A percentile compares a stretch with the other conserved stretches of the same genome.
Evolutionary conservation across 2,797 vertebrate species (phyloP).

Genomic region (Euthynnus affinis): DNA sequence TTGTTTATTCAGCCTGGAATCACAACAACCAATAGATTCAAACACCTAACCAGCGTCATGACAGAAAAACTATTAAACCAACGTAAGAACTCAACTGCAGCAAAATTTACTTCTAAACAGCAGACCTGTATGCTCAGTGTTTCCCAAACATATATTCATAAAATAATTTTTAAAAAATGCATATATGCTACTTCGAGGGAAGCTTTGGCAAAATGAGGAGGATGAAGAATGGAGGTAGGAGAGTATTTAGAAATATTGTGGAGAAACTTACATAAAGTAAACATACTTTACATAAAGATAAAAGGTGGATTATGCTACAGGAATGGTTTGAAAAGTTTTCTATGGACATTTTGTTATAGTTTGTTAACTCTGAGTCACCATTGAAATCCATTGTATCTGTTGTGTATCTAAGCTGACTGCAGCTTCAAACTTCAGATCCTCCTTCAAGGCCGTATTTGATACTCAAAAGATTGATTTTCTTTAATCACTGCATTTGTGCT

Average conservation of each 20-base stretch:
- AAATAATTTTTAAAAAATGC: too few relatives aligned
- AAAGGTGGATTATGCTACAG: neutral
- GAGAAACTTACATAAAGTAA: too few relatives aligned
- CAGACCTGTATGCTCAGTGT: neutral
- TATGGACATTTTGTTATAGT: neutral
- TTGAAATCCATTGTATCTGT: neutral
- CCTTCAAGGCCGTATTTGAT: neutral
- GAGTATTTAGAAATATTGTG: neutral
- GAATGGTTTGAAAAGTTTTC: neutral
- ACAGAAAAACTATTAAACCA: too few relatives aligned
- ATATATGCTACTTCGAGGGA: neutral
- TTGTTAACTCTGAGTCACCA: neutral
- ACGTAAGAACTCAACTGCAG: neutral
- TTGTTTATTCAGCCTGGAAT: neutral
- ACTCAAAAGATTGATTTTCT: neutral
- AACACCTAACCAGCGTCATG: too few relatives aligned
- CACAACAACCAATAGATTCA: neutral
- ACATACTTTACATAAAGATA: neutral
- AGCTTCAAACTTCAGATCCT: neutral
- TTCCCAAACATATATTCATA: neutral
- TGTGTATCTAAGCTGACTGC: conserved; percentile 10
- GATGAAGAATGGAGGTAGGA: neutral
- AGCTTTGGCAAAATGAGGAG: neutral
- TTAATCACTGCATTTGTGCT: neutral
- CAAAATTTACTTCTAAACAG: neutral